Base-by-base conservation (phyloP, 2,797 vertebrate species). In the Otolemur crassicaudatus region DNA sequence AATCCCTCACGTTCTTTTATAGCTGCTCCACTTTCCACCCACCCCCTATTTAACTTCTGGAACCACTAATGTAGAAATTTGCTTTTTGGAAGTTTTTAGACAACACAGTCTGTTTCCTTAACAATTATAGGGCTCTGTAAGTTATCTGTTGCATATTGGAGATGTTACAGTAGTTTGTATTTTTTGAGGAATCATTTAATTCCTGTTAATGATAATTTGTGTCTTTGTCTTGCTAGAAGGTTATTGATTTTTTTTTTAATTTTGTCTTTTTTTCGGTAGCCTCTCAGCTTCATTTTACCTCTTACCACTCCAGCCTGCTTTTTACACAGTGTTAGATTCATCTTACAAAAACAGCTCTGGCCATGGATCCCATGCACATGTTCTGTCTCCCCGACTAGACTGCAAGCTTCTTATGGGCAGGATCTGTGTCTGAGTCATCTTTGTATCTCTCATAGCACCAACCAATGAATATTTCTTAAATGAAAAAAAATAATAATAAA, bases 381-480 rank as follows among this genome's bases (percentile, higher is more conserved):
- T 81, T 81, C 90, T 92, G 0, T 96, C 85, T 75, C 77, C 46
- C 49, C 76, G 7, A 0, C 20, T 96, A 98, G 97, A 97, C 95
- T 97, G 97, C 97, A 96, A 97, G 97, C 96, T 88, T 96, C 75
- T 84, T 40, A 46, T 14, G 96, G 95, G 96, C 96, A 98, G 96
- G 97, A 29, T 89, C 94, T 91, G 92, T 94, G 91, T 94, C 79
- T 16, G 87, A 92, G 89, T 95, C 94, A 7, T 63, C 92, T 72
- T 79, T 97, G 97, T 97, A 95, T 87, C 75, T 77, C 60, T 86
- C 67, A 3, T 84, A 95, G 95, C 56, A 87, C 49, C 95, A 90
- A 91, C 89, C 91, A 97, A 97, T 97, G 97, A 97, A 97, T 91
- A 91, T 58, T 94, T 94, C 95, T 91, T 97, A 94, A 96, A 91